Evolutionary conservation across 2,888 invertebrate genomes (phyloP), one percentile per base, ranked within the genome.

Genomic region (Nomada ruficornis): DNA sequence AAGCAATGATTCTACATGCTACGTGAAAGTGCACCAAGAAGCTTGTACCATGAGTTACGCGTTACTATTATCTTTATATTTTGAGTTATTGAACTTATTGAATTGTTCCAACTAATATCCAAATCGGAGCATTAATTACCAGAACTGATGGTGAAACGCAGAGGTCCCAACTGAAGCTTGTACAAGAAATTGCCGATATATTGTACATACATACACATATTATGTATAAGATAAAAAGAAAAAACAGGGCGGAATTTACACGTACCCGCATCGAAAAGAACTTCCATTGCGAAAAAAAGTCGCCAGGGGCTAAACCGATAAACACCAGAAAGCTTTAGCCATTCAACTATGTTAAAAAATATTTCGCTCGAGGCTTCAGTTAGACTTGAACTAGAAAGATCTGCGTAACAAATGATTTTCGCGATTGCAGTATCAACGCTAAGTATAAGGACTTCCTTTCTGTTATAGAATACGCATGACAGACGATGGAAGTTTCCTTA

Each of bases 241-340:
- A 36, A 7, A 36, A 23, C 9, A 10, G 13, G 57, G 29, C 18
- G 54, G 23, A 65, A 36, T 55, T 13, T 20, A 50, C 36, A 44
- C 63, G 20, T 23, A 5, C n/a, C 54, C 20, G 23, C 11, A 55
- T 64, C 62, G 18, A 18, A 2, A 9, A 47, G 26, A 80, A 86
- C 64, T 84, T 83, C 47, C 47, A 29, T 9, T 0, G 5, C 7
- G 72, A 63, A 44, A 63, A 63, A 76, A 80, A 84, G 88, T 83
- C 67, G 89, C 90, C 89, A 87, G 85, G 86, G 91, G 87, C 88
- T 86, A 87, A 89, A 89, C 86, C 90, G 89, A 91, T 89, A 91
- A 90, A 90, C 91, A 91, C 76, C 87, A 84, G 83, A 90, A 91
- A 83, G 91, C 90, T 90, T 87, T 89, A 84, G 82, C 68, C 70